Evolutionary conservation across 2,797 vertebrate genomes (phyloP), one percentile per base, ranked within the genome.

Genomic region (Lophius americanus): DNA sequence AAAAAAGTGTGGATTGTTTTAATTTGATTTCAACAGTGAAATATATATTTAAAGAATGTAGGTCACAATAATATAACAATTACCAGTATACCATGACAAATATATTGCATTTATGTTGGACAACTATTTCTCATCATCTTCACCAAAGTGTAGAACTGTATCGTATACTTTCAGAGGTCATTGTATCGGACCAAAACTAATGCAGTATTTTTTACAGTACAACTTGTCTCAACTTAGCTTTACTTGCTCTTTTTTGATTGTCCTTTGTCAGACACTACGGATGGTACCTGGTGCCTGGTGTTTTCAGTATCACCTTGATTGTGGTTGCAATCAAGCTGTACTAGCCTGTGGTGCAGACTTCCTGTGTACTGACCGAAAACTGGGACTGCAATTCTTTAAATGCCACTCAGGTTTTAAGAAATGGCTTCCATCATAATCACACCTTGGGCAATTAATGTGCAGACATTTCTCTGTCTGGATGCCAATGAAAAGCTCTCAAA

Each of bases 1-100:
- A 43, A 64, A 73, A 70, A 73, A 44, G 53, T 51, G 7, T 10
- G 33, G 67, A 51, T 59, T 62, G 32, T 53, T 72, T 43, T 46
- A 51, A 50, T 51, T 66, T 43, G 13, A 35, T 51, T 51, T 42
- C 42, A 13, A 1, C 46, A 32, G 43, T 36, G 35, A 0, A 14
- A 4, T 9, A 41, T 32, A 41, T 36, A 60, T 60, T 60, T 4
- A 60, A 9, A 9, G 3, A 5, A 8, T 51, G 9, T 37, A 33
- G 7, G 4, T 49, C 9, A 9, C 7, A 11, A 11, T 46, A 41
- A 11, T 33, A 9, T 1, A 23, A n/a, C 51, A n/a, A 49, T 32
- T 5, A 10, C 43, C n/a, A 42, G 6, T 53, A 37, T 36, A 64
- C 47, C n/a, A 51, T 46, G 8, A 9, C 12, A 33, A 46, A 23